phyloP scores from a whole-genome alignment of 2,113 vertebrate genomes.

The Axis porcinus region DNA sequence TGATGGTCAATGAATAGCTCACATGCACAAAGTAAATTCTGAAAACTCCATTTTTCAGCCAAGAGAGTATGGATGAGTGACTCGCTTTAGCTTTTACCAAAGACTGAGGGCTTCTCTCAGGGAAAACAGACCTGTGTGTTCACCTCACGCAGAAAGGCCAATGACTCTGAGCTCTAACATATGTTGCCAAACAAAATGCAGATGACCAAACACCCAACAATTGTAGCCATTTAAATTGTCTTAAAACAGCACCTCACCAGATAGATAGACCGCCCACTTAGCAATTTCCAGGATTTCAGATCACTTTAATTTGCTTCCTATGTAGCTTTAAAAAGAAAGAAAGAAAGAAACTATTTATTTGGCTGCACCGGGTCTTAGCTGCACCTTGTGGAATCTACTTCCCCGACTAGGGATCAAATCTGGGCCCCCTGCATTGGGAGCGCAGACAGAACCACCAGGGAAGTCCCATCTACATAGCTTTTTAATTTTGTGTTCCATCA shows the following conservation, averaged over 20 bases:
- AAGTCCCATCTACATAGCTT: neutral
- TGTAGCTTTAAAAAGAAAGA: neutral
- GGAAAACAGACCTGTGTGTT: neutral
- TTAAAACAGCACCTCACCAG: neutral
- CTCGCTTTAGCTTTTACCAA: constrained; percentile 34
- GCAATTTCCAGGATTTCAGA: neutral
- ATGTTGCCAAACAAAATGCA: neutral
- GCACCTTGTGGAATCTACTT: neutral
- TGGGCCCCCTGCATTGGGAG: neutral
- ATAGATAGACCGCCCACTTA: neutral
- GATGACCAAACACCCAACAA: neutral
- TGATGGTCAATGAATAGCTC: constrained; percentile 55
- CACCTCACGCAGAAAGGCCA: neutral
- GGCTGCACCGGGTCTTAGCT: neutral
- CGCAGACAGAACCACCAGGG: neutral
- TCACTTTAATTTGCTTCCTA: neutral
- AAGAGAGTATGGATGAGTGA: constrained; percentile 46
- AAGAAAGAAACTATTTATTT: neutral
- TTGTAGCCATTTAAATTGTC: neutral
- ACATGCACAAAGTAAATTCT: constrained; percentile 50
- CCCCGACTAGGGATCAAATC: neutral
- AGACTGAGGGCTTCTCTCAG: constrained; percentile 43
- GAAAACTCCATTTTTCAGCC: constrained; percentile 58
- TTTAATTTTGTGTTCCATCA: neutral
- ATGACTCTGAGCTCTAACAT: neutral